Conservation (phyloP, 2,797 vertebrate genomes). For the Xiphorhynchus erythropygius region DNA sequence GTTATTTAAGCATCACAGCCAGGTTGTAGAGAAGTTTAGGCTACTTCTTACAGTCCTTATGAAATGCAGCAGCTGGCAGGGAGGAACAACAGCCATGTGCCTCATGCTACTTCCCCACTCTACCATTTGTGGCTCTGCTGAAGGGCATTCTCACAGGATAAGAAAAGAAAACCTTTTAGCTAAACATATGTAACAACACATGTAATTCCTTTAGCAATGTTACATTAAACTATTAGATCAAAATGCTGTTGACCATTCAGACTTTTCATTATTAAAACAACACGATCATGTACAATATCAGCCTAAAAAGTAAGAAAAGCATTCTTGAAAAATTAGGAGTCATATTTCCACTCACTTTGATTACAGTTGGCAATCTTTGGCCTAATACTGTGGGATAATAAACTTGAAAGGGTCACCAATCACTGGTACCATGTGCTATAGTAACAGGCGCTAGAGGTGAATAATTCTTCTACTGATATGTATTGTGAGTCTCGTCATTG, state of each 20-base stretch:
- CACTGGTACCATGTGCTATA: not conserved
- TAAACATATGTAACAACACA: not conserved
- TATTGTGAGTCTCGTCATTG: not conserved
- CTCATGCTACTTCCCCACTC: not conserved
- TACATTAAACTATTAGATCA: not conserved
- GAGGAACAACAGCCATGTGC: not conserved
- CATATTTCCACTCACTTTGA: not conserved
- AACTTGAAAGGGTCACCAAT: not conserved
- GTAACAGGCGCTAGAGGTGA: not conserved
- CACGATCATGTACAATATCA: not conserved
- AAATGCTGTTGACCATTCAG: not conserved
- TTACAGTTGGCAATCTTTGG: not conserved
- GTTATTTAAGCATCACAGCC: not conserved
- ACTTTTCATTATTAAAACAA: not conserved
- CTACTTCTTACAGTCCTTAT: not conserved
- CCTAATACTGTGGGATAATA: not conserved
- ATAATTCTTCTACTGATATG: not conserved
- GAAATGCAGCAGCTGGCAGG: not conserved
- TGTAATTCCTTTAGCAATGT: not conserved
- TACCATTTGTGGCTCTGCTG: not conserved
- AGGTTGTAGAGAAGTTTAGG: not conserved
- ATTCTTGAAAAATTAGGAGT: not conserved
- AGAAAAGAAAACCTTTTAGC: not conserved
- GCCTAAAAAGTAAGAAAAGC: not conserved
- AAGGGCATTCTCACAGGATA: not conserved